A percentile compares a stretch with the other conserved stretches of the same genome.
phyloP scores from a whole-genome alignment of 1,140 invertebrate genomes.

The Dinothrombium tinctorium region DNA sequence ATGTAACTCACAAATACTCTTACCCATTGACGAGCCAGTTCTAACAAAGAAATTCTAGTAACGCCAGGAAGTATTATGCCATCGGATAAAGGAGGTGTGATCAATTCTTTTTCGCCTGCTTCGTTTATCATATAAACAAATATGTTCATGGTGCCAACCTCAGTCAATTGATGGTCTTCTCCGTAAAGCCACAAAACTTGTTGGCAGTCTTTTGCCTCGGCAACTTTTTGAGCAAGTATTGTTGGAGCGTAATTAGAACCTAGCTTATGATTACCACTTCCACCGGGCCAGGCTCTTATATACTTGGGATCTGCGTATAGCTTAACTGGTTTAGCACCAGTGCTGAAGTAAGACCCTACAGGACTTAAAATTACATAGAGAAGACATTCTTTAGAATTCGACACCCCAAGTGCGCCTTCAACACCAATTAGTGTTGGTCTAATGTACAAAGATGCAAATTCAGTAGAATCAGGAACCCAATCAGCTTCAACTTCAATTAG shows the following conservation, averaged over 20 bases:
- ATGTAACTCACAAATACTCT: too few species aligned
- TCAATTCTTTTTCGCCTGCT: slow-evolving; percentile 81
- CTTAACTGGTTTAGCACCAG: slow-evolving; percentile 44
- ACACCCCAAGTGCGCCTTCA: slow-evolving; percentile 80
- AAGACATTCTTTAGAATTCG: slow-evolving; percentile 50
- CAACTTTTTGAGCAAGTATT: slow-evolving; percentile 35
- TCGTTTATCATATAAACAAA: slow-evolving; percentile 69
- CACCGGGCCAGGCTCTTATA: slow-evolving; percentile 81
- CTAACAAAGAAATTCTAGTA: slow-evolving; percentile 26
- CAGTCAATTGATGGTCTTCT: slow-evolving; percentile 75
- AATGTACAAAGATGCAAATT: slow-evolving; percentile 73
- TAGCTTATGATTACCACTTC: slow-evolving; percentile 78
- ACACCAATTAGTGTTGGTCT: slow-evolving; percentile 88
- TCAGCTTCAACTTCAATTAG: slow-evolving; percentile 77
- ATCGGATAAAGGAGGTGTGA: slow-evolving; percentile 56
- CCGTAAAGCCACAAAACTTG: slow-evolving; percentile 96
- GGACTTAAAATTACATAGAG: slow-evolving; percentile 77
- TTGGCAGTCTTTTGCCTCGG: slow-evolving; percentile 52
- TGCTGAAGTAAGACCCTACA: slow-evolving; percentile 69
- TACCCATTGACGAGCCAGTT: slow-evolving; percentile 19
- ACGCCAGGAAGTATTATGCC: slow-evolving; percentile 24
- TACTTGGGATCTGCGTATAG: slow-evolving; percentile 52
- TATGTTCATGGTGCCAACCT: slow-evolving; percentile 98
- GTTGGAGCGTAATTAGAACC: slow-evolving; percentile 49
- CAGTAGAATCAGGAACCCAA: slow-evolving; percentile 85